Conservation (phyloP, 2,113 vertebrate genomes). For the Accipiter virgatus region DNA sequence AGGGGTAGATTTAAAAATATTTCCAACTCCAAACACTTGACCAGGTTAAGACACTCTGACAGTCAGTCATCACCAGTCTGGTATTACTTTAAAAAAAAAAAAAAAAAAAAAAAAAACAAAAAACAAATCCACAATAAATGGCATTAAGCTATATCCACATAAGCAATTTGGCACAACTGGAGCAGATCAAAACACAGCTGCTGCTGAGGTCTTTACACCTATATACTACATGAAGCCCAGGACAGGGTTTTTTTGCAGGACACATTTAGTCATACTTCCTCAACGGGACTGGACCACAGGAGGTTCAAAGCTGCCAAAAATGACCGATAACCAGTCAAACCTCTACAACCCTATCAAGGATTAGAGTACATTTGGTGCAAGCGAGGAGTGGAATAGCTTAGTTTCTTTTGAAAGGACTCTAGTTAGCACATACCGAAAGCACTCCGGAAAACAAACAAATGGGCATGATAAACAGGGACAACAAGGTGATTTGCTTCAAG, state of each 20-base stretch:
- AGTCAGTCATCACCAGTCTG: background rate
- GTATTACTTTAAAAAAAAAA: background rate
- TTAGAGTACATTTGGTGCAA: background rate
- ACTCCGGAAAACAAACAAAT: background rate
- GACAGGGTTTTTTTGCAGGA: background rate
- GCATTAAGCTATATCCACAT: background rate
- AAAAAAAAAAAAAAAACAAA: no score
- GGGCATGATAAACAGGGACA: background rate
- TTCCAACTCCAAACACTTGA: background rate
- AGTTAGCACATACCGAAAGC: background rate
- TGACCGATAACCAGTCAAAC: background rate
- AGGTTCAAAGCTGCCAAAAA: background rate
- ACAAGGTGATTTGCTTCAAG: background rate
- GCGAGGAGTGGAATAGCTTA: rapidly evolving
- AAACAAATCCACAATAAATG: background rate
- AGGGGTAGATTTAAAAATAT: background rate
- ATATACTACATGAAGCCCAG: background rate
- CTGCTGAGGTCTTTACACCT: background rate
- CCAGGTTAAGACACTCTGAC: background rate
- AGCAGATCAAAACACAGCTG: background rate
- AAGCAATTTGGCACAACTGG: background rate
- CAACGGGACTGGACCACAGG: background rate
- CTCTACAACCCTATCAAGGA: no score
- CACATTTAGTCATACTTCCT: background rate
- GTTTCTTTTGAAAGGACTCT: background rate